phyloP scores from a whole-genome alignment of 2,797 vertebrate species.

The Pangasius krempfi region DNA sequence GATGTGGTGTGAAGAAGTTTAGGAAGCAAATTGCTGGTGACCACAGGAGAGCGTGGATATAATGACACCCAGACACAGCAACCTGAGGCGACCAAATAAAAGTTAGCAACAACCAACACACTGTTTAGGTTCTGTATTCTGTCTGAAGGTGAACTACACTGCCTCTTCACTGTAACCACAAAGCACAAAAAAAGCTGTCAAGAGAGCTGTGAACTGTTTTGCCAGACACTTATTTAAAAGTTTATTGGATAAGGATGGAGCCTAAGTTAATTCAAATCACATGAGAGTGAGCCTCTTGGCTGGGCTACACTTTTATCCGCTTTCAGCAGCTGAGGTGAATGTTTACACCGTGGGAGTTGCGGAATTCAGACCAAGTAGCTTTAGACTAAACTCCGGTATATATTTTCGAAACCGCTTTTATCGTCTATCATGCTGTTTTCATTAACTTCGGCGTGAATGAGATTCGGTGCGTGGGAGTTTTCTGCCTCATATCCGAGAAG shows the following conservation, averaged over 20 bases:
- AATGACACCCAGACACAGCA: constrained; percentile 1
- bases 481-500: constrained; percentile 58
- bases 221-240: constrained; percentile 1
- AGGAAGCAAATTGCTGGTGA: constrained; percentile 21
- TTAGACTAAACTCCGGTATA: constrained; percentile 36
- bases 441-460: constrained; percentile 45
- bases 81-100: neutral
- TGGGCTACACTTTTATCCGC: neutral
- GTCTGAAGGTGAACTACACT: neutral
- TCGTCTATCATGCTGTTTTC: constrained; percentile 15
- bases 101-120: neutral
- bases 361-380: constrained; percentile 26
- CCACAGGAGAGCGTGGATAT: too few species aligned
- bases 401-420: constrained; percentile 21
- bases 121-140: neutral
- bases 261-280: constrained; percentile 10
- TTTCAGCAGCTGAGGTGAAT: constrained; percentile 25
- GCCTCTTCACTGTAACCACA: neutral
- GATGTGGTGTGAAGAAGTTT: constrained; percentile 22
- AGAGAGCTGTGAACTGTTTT: neutral
- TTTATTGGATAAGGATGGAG: constrained; percentile 10
- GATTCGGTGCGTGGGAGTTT: constrained; percentile 55
- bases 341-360: constrained; percentile 31
- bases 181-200: constrained; percentile 3
- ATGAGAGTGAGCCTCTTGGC: constrained; percentile 22